Conservation (phyloP, 2,888 invertebrate species). For the Nebria salina region DNA sequence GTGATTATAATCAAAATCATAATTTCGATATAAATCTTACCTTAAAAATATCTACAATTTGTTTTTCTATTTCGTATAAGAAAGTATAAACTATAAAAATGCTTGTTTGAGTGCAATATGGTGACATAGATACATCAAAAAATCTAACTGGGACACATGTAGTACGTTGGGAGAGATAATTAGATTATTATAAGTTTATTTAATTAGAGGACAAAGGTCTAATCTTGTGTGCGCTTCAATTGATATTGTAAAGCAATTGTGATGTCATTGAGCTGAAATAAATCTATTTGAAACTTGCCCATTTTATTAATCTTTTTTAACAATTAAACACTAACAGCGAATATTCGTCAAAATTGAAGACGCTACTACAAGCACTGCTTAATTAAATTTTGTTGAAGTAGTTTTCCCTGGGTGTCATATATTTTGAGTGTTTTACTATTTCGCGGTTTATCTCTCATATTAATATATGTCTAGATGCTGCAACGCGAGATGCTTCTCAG, state of each 20-base stretch:
- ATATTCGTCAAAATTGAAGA: no score
- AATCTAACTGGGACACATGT: conserved; percentile 27
- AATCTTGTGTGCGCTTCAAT: conserved; percentile 30
- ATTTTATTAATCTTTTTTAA: background rate
- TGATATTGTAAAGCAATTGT: conserved; percentile 38
- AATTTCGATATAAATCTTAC: no score
- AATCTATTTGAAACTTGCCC: background rate
- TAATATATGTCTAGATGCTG: no score
- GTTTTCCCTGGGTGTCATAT: no score
- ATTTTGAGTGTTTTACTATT: no score
- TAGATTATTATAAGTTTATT: conserved; percentile 41
- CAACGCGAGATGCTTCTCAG: no score
- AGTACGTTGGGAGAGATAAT: conserved; percentile 21
- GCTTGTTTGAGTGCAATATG: background rate
- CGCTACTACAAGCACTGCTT: no score
- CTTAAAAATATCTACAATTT: no score
- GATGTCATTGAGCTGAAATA: conserved; percentile 28
- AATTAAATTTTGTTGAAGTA: no score
- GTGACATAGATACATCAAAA: background rate
- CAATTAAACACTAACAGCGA: background rate
- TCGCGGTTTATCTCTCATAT: no score
- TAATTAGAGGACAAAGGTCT: conserved; percentile 44
- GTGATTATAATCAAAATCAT: no score
- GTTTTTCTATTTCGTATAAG: no score
- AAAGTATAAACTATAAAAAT: background rate